Base-by-base conservation (phyloP, 2,888 invertebrate genomes). In the Graphium colonna region DNA sequence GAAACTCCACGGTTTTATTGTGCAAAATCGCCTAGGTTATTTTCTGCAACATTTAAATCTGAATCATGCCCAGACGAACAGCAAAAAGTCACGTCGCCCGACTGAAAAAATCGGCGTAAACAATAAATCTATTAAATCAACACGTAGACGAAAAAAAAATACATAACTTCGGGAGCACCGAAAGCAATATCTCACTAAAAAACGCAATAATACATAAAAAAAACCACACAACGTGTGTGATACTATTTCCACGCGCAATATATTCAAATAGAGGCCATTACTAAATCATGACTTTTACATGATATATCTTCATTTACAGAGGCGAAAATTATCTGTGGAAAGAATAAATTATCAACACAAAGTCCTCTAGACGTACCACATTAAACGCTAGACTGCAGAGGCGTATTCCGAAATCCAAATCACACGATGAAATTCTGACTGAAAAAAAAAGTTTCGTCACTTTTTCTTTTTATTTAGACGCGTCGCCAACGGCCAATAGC, bases 271-370 rank as follows among this genome's bases (percentile, higher is more conserved):
- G 15, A 18, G 17, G 36, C 41, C 40, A 1, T 21, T 18, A 26
- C 21, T 52, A 56, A 56, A 56, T 56, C 45, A 56, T 28, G 44
- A 17, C 48, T 3, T 13, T 33, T 8, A 9, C 26, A 42, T 48
- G 48, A 53, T 53, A 44, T 48, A 48, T 38, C 36, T 38, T 21
- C 52, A 43, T 43, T 44, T 43, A 43, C 4, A 47, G 16, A 36
- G 36, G 47, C 28, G 52, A 53, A 48, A 48, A 48, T 53, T 31
- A 48, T 47, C 26, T 43, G 52, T 40, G 50, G 75, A 66, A 67
- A 59, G 61, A 53, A 57, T 67, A 71, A 73, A 78, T 77, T 80
- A 79, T 79, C 74, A 77, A 73, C 69, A 58, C 60, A 67, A 72
- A 73, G 72, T 68, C 75, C 74, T 77, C 73, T 68, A 75, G 74